phyloP scores from a whole-genome alignment of 2,113 vertebrate genomes.

The Halcyon senegalensis region DNA sequence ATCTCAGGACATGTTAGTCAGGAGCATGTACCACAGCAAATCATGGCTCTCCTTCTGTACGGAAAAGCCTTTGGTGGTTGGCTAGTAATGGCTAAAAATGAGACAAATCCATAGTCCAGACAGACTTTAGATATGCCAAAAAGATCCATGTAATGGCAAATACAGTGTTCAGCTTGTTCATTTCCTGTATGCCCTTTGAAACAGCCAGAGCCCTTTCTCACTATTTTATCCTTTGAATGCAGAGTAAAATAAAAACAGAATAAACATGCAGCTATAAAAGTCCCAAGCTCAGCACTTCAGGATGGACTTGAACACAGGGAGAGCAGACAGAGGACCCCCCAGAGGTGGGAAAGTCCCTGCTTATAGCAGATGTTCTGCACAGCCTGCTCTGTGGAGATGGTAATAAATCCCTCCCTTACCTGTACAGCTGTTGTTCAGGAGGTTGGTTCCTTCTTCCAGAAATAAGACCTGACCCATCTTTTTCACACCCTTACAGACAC shows the following conservation, averaged over 20 bases:
- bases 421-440: not conserved
- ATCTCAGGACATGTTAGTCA: conserved; percentile 20
- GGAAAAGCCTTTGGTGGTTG: conserved; percentile 41
- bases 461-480: not conserved
- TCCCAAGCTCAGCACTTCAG: conserved; percentile 17
- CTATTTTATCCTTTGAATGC: conserved; percentile 31
- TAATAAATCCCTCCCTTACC: not conserved
- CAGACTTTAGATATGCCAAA: not conserved
- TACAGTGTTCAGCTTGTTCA: not conserved
- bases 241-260: conserved; percentile 53
- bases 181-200: not conserved
- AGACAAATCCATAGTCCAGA: conserved; percentile 2
- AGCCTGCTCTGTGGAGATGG: not conserved
- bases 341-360: not conserved
- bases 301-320: not conserved
- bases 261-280: not conserved
- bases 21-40: not conserved
- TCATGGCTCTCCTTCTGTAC: not conserved
- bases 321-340: not conserved
- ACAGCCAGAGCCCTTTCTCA: conserved; percentile 17
- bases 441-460: not conserved
- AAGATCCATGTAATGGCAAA: not conserved
- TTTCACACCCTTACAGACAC: not conserved
- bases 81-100: conserved; percentile 8
- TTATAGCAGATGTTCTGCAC: not conserved